Percentiles rank a stretch among this genome's conserved stretches.
Conservation (phyloP, 2,113 vertebrate species). For the Glaucomys volans region DNA sequence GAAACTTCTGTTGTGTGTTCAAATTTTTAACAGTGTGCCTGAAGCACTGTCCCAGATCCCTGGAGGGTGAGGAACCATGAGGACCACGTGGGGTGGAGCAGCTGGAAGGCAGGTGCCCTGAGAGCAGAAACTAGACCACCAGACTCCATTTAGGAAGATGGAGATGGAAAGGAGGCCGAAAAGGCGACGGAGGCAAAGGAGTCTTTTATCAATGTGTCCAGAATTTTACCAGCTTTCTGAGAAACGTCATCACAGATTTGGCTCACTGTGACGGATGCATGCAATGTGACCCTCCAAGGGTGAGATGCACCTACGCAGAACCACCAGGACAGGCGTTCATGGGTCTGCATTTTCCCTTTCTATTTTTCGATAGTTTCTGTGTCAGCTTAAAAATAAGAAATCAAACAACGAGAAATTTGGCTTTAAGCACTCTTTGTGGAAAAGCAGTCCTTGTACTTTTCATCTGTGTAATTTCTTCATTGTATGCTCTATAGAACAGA, state of each 20-base stretch:
- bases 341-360: slow-evolving; percentile 87
- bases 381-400: background rate
- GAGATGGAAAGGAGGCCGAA: background rate
- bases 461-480: background rate
- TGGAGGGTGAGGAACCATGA: background rate
- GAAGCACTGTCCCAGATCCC: background rate
- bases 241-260: slow-evolving; percentile 65
- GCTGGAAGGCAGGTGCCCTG: background rate
- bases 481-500: slow-evolving; percentile 74
- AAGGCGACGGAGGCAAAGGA: background rate
- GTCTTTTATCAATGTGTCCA: background rate
- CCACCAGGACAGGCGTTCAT: slow-evolving; percentile 56
- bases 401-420: slow-evolving; percentile 8
- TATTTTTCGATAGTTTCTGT: background rate
- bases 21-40: background rate
- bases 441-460: slow-evolving; percentile 37
- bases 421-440: slow-evolving; percentile 32
- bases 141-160: background rate
- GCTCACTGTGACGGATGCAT: slow-evolving; percentile 75
- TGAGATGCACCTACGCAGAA: slow-evolving; percentile 51
- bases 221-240: slow-evolving; percentile 87
- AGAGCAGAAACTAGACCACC: background rate
- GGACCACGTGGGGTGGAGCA: background rate
- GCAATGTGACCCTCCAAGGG: slow-evolving; percentile 77
- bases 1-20: background rate